Conservation (phyloP, 23 tunicate species). For the Styela clava region DNA sequence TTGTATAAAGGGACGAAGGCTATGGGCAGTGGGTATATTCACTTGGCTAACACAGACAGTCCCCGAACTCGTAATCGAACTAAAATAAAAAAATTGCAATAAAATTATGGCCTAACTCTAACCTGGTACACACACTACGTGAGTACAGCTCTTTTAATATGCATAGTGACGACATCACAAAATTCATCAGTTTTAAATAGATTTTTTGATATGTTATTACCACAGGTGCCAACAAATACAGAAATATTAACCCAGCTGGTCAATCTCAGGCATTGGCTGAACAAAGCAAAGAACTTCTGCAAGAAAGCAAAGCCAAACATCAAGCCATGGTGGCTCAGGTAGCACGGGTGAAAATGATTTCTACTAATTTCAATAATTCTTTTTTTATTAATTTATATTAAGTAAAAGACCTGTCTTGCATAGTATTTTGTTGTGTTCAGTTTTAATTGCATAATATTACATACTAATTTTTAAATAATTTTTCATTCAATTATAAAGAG, state of each 20-base stretch:
- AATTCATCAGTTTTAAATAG: not conserved
- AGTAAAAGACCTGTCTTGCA: not conserved
- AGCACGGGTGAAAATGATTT: conserved; percentile 32
- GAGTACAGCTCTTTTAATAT: not conserved
- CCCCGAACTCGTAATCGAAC: not conserved
- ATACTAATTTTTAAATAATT: too few species aligned
- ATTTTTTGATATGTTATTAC: not conserved
- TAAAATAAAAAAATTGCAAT: too few species aligned
- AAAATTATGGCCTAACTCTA: not conserved
- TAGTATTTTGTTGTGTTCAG: not conserved
- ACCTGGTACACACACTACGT: not conserved
- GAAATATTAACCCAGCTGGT: not conserved
- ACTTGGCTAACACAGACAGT: too few species aligned
- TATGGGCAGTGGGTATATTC: too few species aligned
- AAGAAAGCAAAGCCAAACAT: conserved; percentile 86
- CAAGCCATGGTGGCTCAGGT: conserved; percentile 88
- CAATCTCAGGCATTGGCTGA: conserved; percentile 46
- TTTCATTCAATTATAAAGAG: not conserved
- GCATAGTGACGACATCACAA: too few species aligned
- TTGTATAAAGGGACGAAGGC: too few species aligned
- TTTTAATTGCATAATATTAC: not conserved
- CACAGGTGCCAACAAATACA: conserved; percentile 1
- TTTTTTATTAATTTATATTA: too few species aligned
- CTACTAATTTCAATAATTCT: not conserved
- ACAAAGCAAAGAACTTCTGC: conserved; percentile 62